Conservation (phyloP, 2,113 vertebrate species). For the Eublepharis macularius region DNA sequence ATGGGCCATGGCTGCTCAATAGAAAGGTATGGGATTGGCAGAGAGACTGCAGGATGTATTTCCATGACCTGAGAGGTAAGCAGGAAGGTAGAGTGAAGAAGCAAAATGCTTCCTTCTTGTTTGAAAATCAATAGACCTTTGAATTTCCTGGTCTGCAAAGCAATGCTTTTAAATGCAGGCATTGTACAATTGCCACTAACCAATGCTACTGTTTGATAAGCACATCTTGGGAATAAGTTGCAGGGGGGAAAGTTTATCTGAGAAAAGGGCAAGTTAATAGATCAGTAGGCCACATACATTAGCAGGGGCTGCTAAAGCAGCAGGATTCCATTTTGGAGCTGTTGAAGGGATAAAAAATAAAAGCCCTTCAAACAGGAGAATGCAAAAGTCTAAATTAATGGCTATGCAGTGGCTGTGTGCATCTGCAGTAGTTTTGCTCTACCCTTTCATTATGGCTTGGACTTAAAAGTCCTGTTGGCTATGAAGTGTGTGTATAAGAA, state of each 20-base stretch:
- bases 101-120: not conserved
- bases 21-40: not conserved
- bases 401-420: not conserved
- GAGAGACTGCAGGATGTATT: not conserved
- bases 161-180: not conserved
- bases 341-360: not conserved
- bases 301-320: not conserved
- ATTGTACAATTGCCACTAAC: not conserved
- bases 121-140: conserved; percentile 5
- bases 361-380: not conserved
- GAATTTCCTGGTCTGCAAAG: not conserved
- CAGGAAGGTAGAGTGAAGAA: not conserved
- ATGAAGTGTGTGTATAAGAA: not conserved
- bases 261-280: not conserved
- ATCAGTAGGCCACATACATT: conserved; percentile 6
- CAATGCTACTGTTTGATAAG: not conserved
- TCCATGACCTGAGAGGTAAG: not conserved
- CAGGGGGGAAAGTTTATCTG: not conserved
- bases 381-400: conserved; percentile 13
- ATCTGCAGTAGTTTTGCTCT: not conserved
- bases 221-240: not conserved
- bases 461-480: not conserved
- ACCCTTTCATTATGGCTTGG: not conserved
- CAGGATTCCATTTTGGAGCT: not conserved
- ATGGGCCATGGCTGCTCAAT: not conserved